phyloP scores from a whole-genome alignment of 2,888 invertebrate species.

The Oxyteleia sp. region DNA sequence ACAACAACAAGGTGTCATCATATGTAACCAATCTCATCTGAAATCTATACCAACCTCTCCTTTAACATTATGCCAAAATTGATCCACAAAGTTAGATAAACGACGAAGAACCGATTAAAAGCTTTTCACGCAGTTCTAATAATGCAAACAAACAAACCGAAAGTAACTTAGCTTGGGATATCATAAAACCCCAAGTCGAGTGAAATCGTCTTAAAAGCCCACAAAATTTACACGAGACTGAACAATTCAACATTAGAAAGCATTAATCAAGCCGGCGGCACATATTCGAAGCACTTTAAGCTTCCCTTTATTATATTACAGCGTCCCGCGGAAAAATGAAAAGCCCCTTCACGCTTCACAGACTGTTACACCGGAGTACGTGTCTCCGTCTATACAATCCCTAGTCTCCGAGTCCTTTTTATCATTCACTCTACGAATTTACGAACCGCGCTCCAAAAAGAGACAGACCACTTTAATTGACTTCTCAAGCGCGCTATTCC shows the following conservation, averaged over 20 bases:
- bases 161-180: too few species aligned
- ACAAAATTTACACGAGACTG: not conserved
- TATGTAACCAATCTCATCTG: too few species aligned
- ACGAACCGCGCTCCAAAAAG: conserved; percentile 22
- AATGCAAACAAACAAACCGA: too few species aligned
- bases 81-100: too few species aligned
- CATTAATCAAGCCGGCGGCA: conserved; percentile 37
- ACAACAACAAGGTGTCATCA: too few species aligned
- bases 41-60: too few species aligned
- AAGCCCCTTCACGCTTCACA: conserved; percentile 29
- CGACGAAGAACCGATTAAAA: too few species aligned
- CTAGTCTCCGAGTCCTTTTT: conserved; percentile 46
- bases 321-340: conserved; percentile 36
- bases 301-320: conserved; percentile 47
- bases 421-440: conserved; percentile 55
- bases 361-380: conserved; percentile 33
- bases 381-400: conserved; percentile 25
- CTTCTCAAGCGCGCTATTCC: conserved; percentile 23
- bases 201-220: not conserved
- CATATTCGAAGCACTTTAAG: conserved; percentile 40
- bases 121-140: too few species aligned
- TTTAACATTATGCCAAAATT: too few species aligned
- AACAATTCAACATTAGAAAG: conserved; percentile 35
- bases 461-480: conserved; percentile 42
- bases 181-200: too few species aligned